A percentile compares a stretch with the other conserved stretches of the same genome.
Conservation (phyloP, 2,113 vertebrate species). For the Conger conger region DNA sequence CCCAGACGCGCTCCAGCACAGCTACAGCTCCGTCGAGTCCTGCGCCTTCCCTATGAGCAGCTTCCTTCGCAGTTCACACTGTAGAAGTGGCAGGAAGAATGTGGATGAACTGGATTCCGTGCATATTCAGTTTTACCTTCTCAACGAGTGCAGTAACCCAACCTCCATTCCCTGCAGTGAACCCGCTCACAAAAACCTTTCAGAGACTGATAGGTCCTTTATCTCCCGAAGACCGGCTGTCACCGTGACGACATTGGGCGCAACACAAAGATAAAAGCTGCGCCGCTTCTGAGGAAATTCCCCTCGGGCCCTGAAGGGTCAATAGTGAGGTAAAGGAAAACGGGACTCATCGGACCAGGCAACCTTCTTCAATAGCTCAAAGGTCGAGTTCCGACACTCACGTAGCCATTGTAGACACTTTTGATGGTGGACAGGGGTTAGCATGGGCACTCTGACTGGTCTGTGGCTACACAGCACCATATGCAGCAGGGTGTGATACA, state of each 20-base stretch:
- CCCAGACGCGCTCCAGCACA: neutral
- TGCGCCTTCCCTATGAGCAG: neutral
- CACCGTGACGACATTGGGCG: slow-evolving; percentile 50
- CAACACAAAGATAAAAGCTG: slow-evolving; percentile 34
- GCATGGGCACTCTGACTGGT: too few relatives aligned
- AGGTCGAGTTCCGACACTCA: too few relatives aligned
- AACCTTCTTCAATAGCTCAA: too few relatives aligned
- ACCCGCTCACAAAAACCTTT: slow-evolving; percentile 32
- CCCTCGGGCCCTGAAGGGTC: neutral
- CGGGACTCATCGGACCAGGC: too few relatives aligned
- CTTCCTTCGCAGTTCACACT: neutral
- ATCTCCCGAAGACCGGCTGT: slow-evolving; percentile 47
- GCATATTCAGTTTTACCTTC: neutral
- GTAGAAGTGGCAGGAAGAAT: neutral
- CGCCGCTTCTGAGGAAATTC: neutral
- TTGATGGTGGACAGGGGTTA: too few relatives aligned
- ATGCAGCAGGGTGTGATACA: too few relatives aligned
- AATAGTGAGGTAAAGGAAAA: too few relatives aligned
- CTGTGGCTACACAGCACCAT: too few relatives aligned
- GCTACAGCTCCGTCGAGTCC: neutral
- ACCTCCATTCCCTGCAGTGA: slow-evolving; percentile 22
- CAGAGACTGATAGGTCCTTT: slow-evolving; percentile 45
- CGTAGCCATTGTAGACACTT: too few relatives aligned
- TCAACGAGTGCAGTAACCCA: neutral
- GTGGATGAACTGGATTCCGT: neutral